Evolutionary conservation across 2,888 invertebrate species (phyloP).

Genomic region (Muschampia plurimacula): DNA sequence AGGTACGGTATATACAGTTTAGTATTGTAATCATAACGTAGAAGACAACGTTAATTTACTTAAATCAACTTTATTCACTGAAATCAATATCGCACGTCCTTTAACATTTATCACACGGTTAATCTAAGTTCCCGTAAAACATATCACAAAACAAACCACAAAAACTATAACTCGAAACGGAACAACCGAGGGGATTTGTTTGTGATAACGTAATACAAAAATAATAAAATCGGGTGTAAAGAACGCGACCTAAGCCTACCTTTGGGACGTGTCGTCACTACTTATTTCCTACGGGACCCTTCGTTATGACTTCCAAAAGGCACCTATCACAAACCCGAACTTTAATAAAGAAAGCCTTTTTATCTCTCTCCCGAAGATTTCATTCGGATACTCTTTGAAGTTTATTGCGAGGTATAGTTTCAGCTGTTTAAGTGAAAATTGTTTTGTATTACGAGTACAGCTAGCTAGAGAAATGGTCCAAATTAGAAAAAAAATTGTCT

Average conservation of each 20-base stretch:
- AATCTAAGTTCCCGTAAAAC: conserved; percentile 17
- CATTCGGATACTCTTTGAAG: conserved; percentile 1
- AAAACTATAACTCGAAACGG: conserved; percentile 27
- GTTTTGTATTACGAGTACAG: not conserved
- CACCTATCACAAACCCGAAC: conserved; percentile 67
- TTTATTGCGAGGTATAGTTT: not conserved
- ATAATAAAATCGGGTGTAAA: conserved; percentile 64
- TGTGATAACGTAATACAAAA: conserved; percentile 62
- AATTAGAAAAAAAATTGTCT: too few species aligned
- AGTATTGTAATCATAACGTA: too few species aligned
- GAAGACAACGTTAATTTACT: too few species aligned
- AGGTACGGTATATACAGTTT: too few species aligned
- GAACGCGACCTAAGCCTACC: conserved; percentile 48
- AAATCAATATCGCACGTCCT: not conserved
- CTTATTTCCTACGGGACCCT: conserved; percentile 75
- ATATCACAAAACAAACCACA: conserved; percentile 13
- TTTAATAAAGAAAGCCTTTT: conserved; percentile 69
- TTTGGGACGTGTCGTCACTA: conserved; percentile 54
- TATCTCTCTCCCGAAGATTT: conserved; percentile 53
- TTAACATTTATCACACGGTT: not conserved
- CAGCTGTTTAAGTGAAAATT: not conserved
- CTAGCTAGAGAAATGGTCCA: too few species aligned
- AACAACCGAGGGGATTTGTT: conserved; percentile 49
- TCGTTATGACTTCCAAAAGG: conserved; percentile 63
- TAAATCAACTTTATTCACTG: too few species aligned